phyloP scores from a whole-genome alignment of 64 coral and sea anemone species.

The Anthopleura sola region DNA sequence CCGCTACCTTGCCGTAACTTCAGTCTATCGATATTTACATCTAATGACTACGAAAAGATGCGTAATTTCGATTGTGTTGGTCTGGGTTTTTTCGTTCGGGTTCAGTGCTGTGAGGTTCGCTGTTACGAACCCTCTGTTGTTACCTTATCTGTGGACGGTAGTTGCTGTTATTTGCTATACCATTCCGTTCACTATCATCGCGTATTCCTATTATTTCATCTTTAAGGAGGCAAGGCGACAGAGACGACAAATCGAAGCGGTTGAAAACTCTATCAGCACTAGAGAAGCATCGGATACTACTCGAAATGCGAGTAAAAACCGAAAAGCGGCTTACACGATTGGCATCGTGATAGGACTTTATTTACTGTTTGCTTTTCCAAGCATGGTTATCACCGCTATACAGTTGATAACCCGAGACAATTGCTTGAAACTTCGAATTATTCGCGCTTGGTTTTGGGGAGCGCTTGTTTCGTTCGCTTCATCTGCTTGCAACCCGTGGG shows the following conservation, averaged over 20 bases:
- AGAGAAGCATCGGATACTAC: neutral
- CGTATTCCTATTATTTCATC: slow-evolving; percentile 63
- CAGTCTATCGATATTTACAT: slow-evolving; percentile 36
- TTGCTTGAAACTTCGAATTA: slow-evolving; percentile 44
- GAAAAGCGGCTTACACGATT: slow-evolving; percentile 77
- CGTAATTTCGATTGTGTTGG: slow-evolving; percentile 9
- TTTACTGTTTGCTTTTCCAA: slow-evolving; percentile 47
- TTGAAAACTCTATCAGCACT: slow-evolving; percentile 6
- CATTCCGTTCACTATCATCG: slow-evolving; percentile 69
- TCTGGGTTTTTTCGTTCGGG: slow-evolving; percentile 63
- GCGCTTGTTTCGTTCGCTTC: slow-evolving; percentile 57
- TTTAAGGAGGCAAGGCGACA: slow-evolving; percentile 56
- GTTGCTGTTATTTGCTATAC: slow-evolving; percentile 63
- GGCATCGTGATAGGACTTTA: slow-evolving; percentile 71
- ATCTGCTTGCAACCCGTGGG: slow-evolving; percentile 72
- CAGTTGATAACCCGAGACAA: slow-evolving; percentile 40
- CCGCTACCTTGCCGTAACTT: slow-evolving; percentile 62
- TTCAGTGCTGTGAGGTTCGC: slow-evolving; percentile 51
- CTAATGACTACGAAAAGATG: slow-evolving; percentile 42
- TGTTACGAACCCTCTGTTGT: slow-evolving; percentile 13
- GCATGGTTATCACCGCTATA: slow-evolving; percentile 61
- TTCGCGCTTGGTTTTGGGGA: slow-evolving; percentile 74
- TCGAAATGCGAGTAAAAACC: neutral
- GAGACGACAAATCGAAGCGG: slow-evolving; percentile 30
- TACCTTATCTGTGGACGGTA: slow-evolving; percentile 70